Evolutionary conservation across 2,888 invertebrate genomes (phyloP), one percentile per base, ranked within the genome.

Genomic region (Tetheella fluctuosa): DNA sequence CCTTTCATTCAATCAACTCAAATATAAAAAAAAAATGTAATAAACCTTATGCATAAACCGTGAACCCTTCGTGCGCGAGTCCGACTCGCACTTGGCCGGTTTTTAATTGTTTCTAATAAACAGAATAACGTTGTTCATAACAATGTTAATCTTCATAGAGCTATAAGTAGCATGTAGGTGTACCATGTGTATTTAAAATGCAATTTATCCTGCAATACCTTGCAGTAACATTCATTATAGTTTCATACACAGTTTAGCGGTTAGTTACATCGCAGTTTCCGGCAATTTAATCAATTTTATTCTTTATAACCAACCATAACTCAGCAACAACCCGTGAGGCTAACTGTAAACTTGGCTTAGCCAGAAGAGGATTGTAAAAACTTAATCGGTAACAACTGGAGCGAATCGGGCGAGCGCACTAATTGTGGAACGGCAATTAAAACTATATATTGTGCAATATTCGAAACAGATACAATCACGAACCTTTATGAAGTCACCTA

Each of bases 371-470:
- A 80, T 77, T 77, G 84, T 87, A 91, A 92, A 91, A 92, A 91
- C 84, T 86, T 85, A 89, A 91, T 90, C 89, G 89, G 75, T 88
- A 90, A 88, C 88, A 91, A 92, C 89, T 91, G 91, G 92, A 91
- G 90, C 92, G 85, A 90, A 92, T 91, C 91, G 83, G 83, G 81
- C 84, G 81, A 83, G 81, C 81, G 84, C 77, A 83, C 77, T 90
- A 89, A 91, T 92, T 87, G 85, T 81, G 68, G 73, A 72, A 76
- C 74, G 75, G 79, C 88, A 89, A 91, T 91, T 90, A 89, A 80
- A 76, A 79, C 78, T 66, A 84, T 87, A 84, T 87, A 87, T 91
- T 91, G 90, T 90, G 90, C 89, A 91, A 91, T 88, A 89, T 83
- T 81, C 83, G 81, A 88, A 83, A 70, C 61, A 60, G 69, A 77